Conservation (phyloP, 2,113 vertebrate genomes). For the Tretioscincus oriximinensis region DNA sequence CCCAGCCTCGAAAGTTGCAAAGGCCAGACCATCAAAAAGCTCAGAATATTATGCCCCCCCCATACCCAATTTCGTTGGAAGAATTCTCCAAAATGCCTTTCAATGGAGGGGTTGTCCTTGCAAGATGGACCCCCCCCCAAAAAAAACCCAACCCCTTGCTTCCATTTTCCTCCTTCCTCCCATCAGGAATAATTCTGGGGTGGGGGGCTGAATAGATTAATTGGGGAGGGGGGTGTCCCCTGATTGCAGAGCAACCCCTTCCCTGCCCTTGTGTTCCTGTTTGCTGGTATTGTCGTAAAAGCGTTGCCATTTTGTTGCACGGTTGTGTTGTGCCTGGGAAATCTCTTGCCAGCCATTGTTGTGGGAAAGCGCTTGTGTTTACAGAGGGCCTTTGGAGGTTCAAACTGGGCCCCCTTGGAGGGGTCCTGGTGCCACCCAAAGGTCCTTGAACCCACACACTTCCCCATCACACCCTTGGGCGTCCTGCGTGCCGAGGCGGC, state of each 20-base stretch:
- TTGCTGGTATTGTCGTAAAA: neutral
- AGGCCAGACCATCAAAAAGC: too few relatives aligned
- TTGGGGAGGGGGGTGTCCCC: neutral
- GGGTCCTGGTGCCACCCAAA: too few relatives aligned
- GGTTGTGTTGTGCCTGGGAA: neutral
- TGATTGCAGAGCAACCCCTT: neutral
- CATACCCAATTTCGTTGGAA: too few relatives aligned
- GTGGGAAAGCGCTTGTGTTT: neutral
- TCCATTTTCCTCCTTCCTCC: too few relatives aligned
- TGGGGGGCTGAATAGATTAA: neutral
- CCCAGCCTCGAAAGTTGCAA: neutral
- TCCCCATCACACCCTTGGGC: too few relatives aligned
- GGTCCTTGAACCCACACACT: too few relatives aligned
- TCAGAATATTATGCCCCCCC: too few relatives aligned
- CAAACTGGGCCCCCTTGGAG: too few relatives aligned
- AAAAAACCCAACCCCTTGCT: neutral
- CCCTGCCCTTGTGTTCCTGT: too few relatives aligned
- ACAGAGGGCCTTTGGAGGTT: neutral
- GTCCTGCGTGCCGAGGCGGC: neutral
- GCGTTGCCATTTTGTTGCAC: neutral
- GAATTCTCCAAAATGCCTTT: neutral
- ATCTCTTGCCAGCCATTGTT: constrained; percentile 18
- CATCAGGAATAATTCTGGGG: too few relatives aligned
- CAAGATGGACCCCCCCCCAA: too few relatives aligned
- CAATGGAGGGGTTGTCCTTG: too few relatives aligned